Conservation (phyloP, 2,113 vertebrate genomes). For the Serinus canaria region DNA sequence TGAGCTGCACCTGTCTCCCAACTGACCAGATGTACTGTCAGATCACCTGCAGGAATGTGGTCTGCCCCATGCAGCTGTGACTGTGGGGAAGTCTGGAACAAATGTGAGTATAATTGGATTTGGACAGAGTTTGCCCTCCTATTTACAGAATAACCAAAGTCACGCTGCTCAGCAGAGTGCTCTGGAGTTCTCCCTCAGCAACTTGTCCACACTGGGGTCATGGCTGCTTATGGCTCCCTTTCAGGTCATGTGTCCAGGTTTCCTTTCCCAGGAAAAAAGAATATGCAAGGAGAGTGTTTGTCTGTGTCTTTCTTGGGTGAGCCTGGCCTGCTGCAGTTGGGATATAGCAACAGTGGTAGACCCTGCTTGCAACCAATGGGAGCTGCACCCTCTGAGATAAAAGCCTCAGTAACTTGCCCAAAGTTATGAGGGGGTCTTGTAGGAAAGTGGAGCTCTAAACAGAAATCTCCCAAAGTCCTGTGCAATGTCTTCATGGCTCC, state of each 20-base stretch:
- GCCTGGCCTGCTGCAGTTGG: neutral
- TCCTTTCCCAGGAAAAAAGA: neutral
- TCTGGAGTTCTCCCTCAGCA: neutral
- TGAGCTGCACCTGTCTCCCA: neutral
- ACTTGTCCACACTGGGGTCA: neutral
- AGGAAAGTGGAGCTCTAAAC: neutral
- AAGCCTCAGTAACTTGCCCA: neutral
- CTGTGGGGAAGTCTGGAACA: neutral
- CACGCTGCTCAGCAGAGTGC: neutral
- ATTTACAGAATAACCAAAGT: neutral
- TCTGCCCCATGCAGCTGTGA: neutral
- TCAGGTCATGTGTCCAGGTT: neutral
- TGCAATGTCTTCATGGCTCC: neutral
- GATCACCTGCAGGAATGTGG: neutral
- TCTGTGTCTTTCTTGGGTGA: neutral
- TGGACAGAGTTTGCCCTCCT: neutral
- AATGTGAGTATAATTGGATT: neutral
- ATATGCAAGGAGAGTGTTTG: neutral
- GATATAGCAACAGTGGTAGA: neutral
- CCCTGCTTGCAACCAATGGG: neutral
- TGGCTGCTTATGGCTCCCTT: neutral
- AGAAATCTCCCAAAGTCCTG: neutral
- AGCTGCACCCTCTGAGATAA: neutral
- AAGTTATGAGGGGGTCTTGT: neutral
- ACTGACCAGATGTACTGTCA: accelerated